phyloP scores from a whole-genome alignment of 2,113 vertebrate species.

The Percopsis transmontana region DNA sequence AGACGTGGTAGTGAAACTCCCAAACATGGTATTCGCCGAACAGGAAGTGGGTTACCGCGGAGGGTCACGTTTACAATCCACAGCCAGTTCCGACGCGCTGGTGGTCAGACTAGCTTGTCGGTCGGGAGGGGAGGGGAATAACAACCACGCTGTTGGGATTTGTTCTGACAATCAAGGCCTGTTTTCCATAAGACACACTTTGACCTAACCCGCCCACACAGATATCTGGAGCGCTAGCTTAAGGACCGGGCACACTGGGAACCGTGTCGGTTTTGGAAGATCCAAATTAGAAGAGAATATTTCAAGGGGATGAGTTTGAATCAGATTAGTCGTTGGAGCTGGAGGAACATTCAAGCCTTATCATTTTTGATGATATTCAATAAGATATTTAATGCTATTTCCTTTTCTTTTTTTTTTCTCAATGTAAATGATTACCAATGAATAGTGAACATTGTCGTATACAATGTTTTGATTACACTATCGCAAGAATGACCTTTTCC shows the following conservation, averaged over 20 bases:
- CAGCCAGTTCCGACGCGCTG: neutral
- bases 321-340: constrained; percentile 36
- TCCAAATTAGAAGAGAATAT: constrained; percentile 1
- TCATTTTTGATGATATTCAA: constrained; percentile 64
- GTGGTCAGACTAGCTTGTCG: constrained; percentile 67
- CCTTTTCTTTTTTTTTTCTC: constrained; percentile 40
- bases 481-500: constrained; percentile 47
- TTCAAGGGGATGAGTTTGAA: constrained; percentile 15
- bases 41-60: neutral
- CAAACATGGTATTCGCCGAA: constrained; percentile 15
- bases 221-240: constrained; percentile 12
- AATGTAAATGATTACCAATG: constrained; percentile 60
- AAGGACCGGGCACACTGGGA: constrained; percentile 9
- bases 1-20: constrained; percentile 16
- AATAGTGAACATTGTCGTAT: constrained; percentile 37
- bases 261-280: neutral
- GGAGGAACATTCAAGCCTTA: constrained; percentile 71
- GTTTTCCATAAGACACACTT: constrained; percentile 41
- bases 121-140: constrained; percentile 27
- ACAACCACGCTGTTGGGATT: constrained; percentile 46
- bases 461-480: constrained; percentile 54
- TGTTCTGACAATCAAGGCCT: constrained; percentile 78
- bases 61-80: neutral
- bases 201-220: constrained; percentile 18
- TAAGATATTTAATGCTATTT: constrained; percentile 64